phyloP scores from a whole-genome alignment of 2,888 invertebrate species.

The Nephrotoma flavescens region DNA sequence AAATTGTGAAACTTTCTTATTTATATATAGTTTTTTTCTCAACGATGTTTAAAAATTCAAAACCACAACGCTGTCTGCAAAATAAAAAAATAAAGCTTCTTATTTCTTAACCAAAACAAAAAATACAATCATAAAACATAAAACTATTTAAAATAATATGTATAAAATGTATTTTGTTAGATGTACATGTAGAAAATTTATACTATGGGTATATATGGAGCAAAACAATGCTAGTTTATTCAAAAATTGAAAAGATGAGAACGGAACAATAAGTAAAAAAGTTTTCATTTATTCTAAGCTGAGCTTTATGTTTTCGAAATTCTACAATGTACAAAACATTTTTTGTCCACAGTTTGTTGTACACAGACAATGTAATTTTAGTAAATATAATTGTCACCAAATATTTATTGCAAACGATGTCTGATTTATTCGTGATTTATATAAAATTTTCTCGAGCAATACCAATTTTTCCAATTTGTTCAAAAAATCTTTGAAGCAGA shows the following conservation, averaged over 20 bases:
- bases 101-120: neutral
- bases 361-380: neutral
- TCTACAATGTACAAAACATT: neutral
- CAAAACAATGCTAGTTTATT: neutral
- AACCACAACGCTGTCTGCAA: neutral
- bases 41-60: neutral
- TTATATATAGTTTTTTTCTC: neutral
- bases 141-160: neutral
- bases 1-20: neutral
- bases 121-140: neutral
- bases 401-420: neutral
- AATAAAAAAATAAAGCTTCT: neutral
- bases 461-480: neutral
- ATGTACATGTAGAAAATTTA: neutral
- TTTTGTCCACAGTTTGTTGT: neutral
- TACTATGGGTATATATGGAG: neutral
- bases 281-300: neutral
- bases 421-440: neutral
- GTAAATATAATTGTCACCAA: neutral
- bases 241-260: neutral
- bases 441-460: neutral
- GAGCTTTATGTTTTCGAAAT: neutral
- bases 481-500: neutral
- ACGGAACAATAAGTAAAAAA: neutral
- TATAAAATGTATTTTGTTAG: neutral